Evolutionary conservation across 1,140 invertebrate genomes (phyloP).

Genomic region (Coenobita brevimanus): DNA sequence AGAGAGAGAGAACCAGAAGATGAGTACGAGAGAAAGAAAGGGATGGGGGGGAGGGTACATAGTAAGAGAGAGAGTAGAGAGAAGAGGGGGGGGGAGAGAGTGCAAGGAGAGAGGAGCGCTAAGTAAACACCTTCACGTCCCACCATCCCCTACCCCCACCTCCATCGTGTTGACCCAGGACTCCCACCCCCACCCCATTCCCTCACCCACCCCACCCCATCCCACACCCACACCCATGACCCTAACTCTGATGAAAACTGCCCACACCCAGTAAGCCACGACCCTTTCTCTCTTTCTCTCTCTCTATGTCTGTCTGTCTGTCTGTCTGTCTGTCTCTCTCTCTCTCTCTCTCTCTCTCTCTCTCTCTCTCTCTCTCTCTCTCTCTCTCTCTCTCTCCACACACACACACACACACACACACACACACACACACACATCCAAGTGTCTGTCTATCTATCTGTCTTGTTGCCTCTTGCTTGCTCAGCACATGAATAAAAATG

Average conservation of each 20-base stretch:
- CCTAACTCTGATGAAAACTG: too few species aligned
- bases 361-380: slow-evolving; percentile 32
- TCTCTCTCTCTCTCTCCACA: too few species aligned
- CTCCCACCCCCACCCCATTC: too few species aligned
- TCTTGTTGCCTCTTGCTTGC: not conserved
- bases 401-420: too few species aligned
- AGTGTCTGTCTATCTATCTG: too few species aligned
- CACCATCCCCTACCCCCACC: too few species aligned
- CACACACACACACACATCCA: too few species aligned
- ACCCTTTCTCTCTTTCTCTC: slow-evolving; percentile 9
- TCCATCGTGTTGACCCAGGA: too few species aligned
- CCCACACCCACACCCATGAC: not conserved
- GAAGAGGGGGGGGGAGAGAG: not conserved
- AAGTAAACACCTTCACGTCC: too few species aligned
- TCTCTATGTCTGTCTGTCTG: too few species aligned
- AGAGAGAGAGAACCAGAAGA: not conserved
- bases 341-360: slow-evolving; percentile 22
- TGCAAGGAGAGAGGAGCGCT: not conserved
- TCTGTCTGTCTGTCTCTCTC: not conserved
- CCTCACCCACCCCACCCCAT: not conserved
- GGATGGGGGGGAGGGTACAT: not conserved
- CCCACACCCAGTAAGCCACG: not conserved
- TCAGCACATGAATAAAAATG: too few species aligned
- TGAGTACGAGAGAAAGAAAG: not conserved
- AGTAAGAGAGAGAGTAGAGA: not conserved